Evolutionary conservation across 2,113 vertebrate species (phyloP), one percentile per base, ranked within the genome.

Genomic region (Nyctereutes procyonoides): DNA sequence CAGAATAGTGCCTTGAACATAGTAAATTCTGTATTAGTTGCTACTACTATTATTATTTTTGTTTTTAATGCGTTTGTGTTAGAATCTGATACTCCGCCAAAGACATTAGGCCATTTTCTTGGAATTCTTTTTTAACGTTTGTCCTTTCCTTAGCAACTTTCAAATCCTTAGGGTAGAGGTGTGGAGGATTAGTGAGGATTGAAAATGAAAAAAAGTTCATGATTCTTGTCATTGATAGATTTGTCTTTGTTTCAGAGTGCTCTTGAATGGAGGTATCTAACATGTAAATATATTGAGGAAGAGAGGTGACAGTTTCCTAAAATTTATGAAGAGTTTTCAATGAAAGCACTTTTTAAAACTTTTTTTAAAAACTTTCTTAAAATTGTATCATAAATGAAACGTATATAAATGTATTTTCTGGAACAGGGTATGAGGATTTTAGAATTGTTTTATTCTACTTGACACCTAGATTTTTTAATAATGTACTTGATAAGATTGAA

Each of bases 371-470:
- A 79, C 5, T 93, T 83, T 60, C 73, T 48, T 35, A 83, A 88
- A 81, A 67, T 30, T 60, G 20, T 87, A 32, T 79, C 63, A 63
- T 38, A 53, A 20, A 55, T 88, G 63, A 96, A 93, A 84, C 30
- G 74, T 63, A 65, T 28, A 77, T 84, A 74, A 58, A 74, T 91
- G n/a, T 96, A 88, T 60, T 85, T 96, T 91, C n/a, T 89, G 6
- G 77, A 51, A 63, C 67, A 79, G 84, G 3, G 51, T 79, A 74
- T 74, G 2, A 74, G 11, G 63, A 67, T 81, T 95, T 92, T 32
- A 56, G 82, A 93, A 83, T 32, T 76, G 24, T 77, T 96, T 86
- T 95, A 93, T 69, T 93, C 43, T 79, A 24, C 28, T 48, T 92
- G 65, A 15, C 6, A 67, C 13, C 48, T 84, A 74, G 53, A 4